These are phyloP conservation scores for Chondrilla cf. caribensis DNA, from an alignment of 37 sponge, comb jelly and placozoan species.

Conservation along the genomic window DNA sequence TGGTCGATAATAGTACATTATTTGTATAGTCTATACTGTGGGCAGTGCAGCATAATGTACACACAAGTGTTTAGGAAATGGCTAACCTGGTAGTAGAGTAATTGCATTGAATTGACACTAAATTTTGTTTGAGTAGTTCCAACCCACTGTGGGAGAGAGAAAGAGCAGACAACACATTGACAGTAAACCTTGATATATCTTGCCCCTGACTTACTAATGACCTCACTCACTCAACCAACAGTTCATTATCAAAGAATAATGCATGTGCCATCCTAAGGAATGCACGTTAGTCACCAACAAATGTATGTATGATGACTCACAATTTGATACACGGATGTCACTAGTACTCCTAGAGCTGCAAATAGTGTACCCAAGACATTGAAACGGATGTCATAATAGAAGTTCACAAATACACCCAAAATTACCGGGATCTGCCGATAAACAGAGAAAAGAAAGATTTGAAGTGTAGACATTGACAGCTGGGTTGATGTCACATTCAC, in stretches of 20 bases:
- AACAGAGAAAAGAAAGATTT: neutral
- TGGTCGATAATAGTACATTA: no score
- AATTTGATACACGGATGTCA: constrained; percentile 72
- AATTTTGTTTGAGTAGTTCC: constrained; percentile 69
- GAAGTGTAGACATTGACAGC: neutral
- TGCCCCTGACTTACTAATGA: no score
- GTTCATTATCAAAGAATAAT: no score
- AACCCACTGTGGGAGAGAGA: constrained; percentile 44
- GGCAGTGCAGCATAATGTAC: no score
- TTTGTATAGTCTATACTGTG: no score
- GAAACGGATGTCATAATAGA: constrained; percentile 73
- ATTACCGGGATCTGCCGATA: constrained; percentile 60
- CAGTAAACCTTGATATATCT: no score
- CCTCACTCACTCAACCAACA: no score
- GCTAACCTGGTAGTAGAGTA: constrained; percentile 83
- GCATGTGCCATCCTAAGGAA: no score
- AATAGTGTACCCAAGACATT: constrained; percentile 55
- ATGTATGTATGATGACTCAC: constrained; percentile 50
- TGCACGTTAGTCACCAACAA: no score
- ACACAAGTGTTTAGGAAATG: no score
- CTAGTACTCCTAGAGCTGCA: constrained; percentile 63
- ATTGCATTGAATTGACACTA: constrained; percentile 82
- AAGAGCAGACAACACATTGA: neutral
- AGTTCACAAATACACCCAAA: constrained; percentile 66
- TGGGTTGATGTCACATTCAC: no score